A percentile compares a stretch with the other conserved stretches of the same genome.
Conservation (phyloP, 2,888 invertebrate species). For the Gandaritis pyraliata region DNA sequence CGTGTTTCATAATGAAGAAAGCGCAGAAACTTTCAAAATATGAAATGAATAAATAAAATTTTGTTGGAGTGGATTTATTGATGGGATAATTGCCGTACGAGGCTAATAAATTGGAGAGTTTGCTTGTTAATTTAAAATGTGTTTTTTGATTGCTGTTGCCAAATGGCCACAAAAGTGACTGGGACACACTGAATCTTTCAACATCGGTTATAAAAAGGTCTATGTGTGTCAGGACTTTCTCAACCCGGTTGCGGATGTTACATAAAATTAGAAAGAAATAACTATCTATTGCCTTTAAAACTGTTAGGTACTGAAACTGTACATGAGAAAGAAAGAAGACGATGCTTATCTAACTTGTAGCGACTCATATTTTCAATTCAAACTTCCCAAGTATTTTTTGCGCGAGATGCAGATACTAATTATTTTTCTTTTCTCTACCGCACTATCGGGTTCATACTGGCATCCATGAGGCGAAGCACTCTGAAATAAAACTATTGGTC, state of each 20-base stretch:
- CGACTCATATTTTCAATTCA: too few species aligned
- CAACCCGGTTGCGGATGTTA: background rate
- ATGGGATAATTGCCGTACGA: slow-evolving; percentile 30
- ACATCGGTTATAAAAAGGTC: too few species aligned
- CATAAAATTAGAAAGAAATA: too few species aligned
- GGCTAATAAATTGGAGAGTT: slow-evolving; percentile 11
- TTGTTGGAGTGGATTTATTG: slow-evolving; percentile 26
- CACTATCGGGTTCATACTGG: background rate
- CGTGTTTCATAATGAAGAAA: slow-evolving; percentile 28
- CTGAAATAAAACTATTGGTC: background rate
- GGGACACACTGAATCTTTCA: too few species aligned
- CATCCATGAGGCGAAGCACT: too few species aligned
- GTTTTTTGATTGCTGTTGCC: slow-evolving; percentile 17
- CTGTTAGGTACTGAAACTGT: too few species aligned
- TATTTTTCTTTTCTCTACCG: background rate
- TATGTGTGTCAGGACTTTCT: background rate
- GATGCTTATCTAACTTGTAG: too few species aligned
- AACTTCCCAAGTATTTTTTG: background rate
- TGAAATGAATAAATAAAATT: slow-evolving; percentile 5
- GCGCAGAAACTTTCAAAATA: slow-evolving; percentile 24
- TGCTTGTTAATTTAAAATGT: slow-evolving; percentile 17
- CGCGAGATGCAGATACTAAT: background rate
- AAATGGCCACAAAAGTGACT: background rate
- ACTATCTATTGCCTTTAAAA: too few species aligned
- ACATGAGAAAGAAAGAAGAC: too few species aligned